Evolutionary conservation across 1,140 invertebrate genomes (phyloP), one percentile per base, ranked within the genome.

Genomic region (Lepidurus arcticus): DNA sequence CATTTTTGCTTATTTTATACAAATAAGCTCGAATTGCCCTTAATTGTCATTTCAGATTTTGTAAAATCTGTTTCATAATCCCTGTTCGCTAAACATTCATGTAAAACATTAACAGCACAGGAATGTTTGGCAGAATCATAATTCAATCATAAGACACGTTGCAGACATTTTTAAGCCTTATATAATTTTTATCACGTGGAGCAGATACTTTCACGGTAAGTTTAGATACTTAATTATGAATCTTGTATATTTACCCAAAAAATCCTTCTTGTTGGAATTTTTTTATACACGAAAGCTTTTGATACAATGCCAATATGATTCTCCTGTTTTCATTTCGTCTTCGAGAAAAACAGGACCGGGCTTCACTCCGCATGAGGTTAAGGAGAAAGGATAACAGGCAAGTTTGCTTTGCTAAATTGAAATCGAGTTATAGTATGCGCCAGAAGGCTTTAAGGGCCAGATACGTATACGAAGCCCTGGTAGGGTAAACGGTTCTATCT

Each of bases 321-420:
- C 53, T 65, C 53, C 16, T 65, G 53, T 65, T 65, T 65, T 65
- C 53, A 7, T 65, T 65, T 21, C 53, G 16, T 65, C 53, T 21
- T 65, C 53, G 16, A 65, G 9, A 65, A 65, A 65, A 65, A 65
- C 53, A 65, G 53, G 53, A 21, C 53, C 1, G 0, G 53, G 53
- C 53, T 65, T 65, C n/a, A 11, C 53, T 13, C 53, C n/a, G 21
- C 53, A 65, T 16, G 53, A 21, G 53, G 21, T 65, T 65, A 65
- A 21, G 53, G 53, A 13, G n/a, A n/a, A 65, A 21, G 53, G 53
- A 65, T 65, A 65, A 21, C 53, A 11, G 53, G 53, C 53, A 65
- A 65, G 53, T 65, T 65, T 65, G 53, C 53, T 21, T 65, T 65
- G 53, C 53, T 65, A 65, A 65, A 65, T 65, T 65, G 53, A 65